Base-by-base conservation (phyloP, 1,140 invertebrate species). In the Drosophila lacertosa region DNA sequence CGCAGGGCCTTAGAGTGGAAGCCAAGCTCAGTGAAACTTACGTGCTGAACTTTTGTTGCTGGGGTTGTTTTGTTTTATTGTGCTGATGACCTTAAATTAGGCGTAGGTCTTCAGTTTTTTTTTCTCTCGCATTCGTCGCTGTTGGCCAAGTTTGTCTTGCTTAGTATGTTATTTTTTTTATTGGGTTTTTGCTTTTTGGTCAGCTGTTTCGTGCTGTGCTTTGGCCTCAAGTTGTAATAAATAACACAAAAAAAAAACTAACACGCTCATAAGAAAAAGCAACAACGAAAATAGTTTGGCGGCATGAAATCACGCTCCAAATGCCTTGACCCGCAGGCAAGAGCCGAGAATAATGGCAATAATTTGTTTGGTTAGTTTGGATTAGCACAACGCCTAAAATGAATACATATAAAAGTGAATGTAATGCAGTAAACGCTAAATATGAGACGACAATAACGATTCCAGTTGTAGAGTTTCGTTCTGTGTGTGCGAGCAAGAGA, bases 71-170 rank as follows among this genome's bases (percentile, higher is more conserved):
- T 71, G 60, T 80, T 84, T 88, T 86, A 86, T 88, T 86, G 77
- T 86, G 82, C 77, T 86, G 82, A 77, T 88, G 82, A 86, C 82
- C 82, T 86, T 88, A 86, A 86, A 86, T 86, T 88, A 82, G 82
- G 82, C 82, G 82, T 88, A 88, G 81, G 80, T 84, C 80, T 84
- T 78, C 60, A 66, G 22, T 69, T 74, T 78, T 64, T 63, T 58
- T 54, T 63, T 58, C 48, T 50, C 11, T 26, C 60, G 50, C 60
- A 69, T 79, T 65, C 60, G 65, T 73, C 57, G 55, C 53, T 77
- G 53, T 62, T 82, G 78, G 69, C 80, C 71, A 84, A 66, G 55
- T 69, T 74, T 77, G 55, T 50, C 67, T 77, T 67, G 55, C 26
- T 70, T 70, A 55, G 57, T 39, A 58, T 72, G 58, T 73, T 74